These are phyloP conservation scores for Trichacis sp. DNA, from an alignment of 2,888 invertebrate species.

Conservation along the genomic window DNA sequence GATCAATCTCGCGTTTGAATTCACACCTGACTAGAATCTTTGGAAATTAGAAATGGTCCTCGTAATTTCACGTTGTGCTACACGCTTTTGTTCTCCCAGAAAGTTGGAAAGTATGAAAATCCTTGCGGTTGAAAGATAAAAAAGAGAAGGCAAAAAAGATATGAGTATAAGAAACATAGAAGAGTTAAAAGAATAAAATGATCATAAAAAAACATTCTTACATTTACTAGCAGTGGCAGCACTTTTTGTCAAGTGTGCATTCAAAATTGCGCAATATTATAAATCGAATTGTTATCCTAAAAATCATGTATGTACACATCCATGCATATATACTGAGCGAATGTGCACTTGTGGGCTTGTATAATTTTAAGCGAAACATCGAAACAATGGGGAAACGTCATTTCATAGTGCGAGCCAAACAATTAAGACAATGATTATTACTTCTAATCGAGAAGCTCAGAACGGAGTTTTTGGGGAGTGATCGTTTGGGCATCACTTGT, in stretches of 20 bases:
- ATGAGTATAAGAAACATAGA: no score
- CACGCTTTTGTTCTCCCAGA: no score
- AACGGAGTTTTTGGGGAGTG: neutral
- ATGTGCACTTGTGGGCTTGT: slow-evolving; percentile 12
- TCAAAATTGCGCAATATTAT: slow-evolving; percentile 16
- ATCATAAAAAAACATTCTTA: slow-evolving; percentile 14
- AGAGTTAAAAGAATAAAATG: slow-evolving; percentile 20
- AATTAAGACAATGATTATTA: slow-evolving; percentile 31
- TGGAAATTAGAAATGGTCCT: slow-evolving; percentile 62
- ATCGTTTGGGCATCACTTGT: neutral
- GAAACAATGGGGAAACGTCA: slow-evolving; percentile 19
- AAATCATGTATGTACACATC: slow-evolving; percentile 4
- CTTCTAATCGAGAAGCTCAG: slow-evolving; percentile 24
- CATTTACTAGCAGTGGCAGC: slow-evolving; percentile 22
- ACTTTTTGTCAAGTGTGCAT: slow-evolving; percentile 42
- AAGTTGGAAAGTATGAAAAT: neutral
- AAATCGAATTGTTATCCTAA: neutral
- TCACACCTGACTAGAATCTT: slow-evolving; percentile 40
- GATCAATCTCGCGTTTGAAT: slow-evolving; percentile 34
- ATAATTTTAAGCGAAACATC: slow-evolving; percentile 24
- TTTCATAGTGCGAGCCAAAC: slow-evolving; percentile 32
- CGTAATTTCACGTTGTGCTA: slow-evolving; percentile 58
- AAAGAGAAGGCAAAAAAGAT: slow-evolving; percentile 32
- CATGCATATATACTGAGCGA: slow-evolving; percentile 13
- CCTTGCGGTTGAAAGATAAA: slow-evolving; percentile 6